Conservation (phyloP, 2,888 invertebrate genomes). For the Arenicola marina region DNA sequence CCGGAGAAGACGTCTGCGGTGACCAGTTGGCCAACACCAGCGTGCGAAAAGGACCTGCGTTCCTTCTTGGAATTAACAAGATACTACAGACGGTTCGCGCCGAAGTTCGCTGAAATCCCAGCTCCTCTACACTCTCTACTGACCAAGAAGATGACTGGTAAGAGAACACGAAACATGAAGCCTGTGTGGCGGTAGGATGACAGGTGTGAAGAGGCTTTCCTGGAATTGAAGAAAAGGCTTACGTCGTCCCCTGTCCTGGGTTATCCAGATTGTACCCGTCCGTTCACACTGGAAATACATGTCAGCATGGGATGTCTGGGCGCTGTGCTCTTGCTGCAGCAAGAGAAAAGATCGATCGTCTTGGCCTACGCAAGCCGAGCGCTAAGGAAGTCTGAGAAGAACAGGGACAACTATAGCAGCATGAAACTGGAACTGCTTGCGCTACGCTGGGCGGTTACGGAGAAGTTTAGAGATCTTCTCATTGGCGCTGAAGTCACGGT, state of each 20-base stretch:
- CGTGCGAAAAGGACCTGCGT: conserved; percentile 15
- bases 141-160: too few relatives aligned
- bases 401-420: conserved; percentile 30
- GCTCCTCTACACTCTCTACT: conserved; percentile 26
- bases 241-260: conserved; percentile 29
- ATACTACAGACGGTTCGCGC: conserved; percentile 31
- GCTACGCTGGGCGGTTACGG: conserved; percentile 31
- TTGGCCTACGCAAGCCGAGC: conserved; percentile 33
- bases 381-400: conserved; percentile 25
- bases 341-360: conserved; percentile 16
- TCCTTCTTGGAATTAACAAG: conserved; percentile 29
- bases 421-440: conserved; percentile 33
- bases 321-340: conserved; percentile 31
- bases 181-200: neutral
- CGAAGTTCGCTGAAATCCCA: conserved; percentile 30
- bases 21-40: conserved; percentile 27
- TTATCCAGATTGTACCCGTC: conserved; percentile 29
- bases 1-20: conserved; percentile 26
- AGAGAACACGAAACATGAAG: conserved; percentile 10
- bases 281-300: conserved; percentile 33
- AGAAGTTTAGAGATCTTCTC: conserved; percentile 14
- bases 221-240: conserved; percentile 6
- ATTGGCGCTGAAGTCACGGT: conserved; percentile 5
- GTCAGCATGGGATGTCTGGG: conserved; percentile 31
- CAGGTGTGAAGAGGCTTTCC: neutral